These are phyloP conservation scores for Pelecanus crispus DNA, from an alignment of 2,113 vertebrate genomes.

Conservation along the genomic window DNA sequence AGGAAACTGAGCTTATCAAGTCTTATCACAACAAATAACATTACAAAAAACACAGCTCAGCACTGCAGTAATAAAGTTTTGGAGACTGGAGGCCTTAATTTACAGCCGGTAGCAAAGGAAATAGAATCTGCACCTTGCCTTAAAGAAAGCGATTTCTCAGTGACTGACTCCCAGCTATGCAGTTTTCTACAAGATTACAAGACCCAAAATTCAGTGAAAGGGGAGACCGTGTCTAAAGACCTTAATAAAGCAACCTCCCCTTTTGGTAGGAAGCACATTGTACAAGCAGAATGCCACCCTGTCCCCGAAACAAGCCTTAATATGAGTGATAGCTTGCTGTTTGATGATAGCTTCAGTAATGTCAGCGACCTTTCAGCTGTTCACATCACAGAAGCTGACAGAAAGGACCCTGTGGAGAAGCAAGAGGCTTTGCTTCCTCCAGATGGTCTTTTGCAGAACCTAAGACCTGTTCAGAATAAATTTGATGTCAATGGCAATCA, in stretches of 20 bases:
- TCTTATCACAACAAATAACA: neutral
- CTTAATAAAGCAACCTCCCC: neutral
- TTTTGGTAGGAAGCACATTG: neutral
- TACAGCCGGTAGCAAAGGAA: neutral
- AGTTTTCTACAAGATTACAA: slow-evolving; percentile 82
- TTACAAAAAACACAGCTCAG: neutral
- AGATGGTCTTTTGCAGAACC: slow-evolving; percentile 5
- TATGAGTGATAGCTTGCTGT: slow-evolving; percentile 87
- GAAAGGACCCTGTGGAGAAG: neutral
- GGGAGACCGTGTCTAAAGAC: neutral
- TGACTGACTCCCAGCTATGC: slow-evolving; percentile 89
- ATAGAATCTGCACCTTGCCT: slow-evolving; percentile 17
- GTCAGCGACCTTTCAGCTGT: slow-evolving; percentile 60
- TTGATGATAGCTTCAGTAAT: slow-evolving; percentile 87
- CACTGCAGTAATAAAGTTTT: neutral
- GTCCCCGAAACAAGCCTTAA: slow-evolving; percentile 77
- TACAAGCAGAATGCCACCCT: slow-evolving; percentile 15
- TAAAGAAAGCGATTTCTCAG: slow-evolving; percentile 76
- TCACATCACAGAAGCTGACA: slow-evolving; percentile 27
- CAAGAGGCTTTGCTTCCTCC: slow-evolving; percentile 6
- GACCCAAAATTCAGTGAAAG: slow-evolving; percentile 70
- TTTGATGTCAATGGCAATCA: neutral
- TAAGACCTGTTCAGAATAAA: neutral
- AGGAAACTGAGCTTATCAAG: neutral
- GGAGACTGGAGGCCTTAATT: neutral